Base-by-base conservation (phyloP, 2,888 invertebrate species). In the Drosophila ustulata region DNA sequence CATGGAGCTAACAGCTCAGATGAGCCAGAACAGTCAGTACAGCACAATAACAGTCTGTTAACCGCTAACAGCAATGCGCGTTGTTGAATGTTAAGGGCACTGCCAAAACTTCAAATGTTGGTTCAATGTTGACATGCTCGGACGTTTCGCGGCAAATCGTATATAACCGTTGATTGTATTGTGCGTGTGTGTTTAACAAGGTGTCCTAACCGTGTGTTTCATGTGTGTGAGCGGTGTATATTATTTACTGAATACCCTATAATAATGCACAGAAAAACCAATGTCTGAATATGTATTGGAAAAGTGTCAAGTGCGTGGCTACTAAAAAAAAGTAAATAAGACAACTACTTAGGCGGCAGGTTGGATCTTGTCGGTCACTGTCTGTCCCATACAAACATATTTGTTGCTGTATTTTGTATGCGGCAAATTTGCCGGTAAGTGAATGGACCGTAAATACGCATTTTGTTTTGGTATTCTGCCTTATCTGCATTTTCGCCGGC, bases 401-500 rank as follows among this genome's bases (percentile, higher is more conserved):
- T 61, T 64, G 18, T 70, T 55, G 52, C 64, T 50, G 53, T 41
- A 50, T 64, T 51, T 64, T 51, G 53, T 50, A 69, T 74, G 75
- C 75, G 75, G 75, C 75, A 55, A 62, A 56, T 58, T 71, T 52
- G 73, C 81, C 76, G 81, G 81, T 82, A 71, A 81, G 84, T 77
- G 67, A 58, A 63, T 47, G 30, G 25, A 23, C 13, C 34, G 51
- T 62, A 68, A 71, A 70, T 59, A 59, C 52, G 62, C 58, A 64
- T 52, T 72, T 72, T 74, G 69, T 78, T 80, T 66, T 70, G 64
- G 66, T 50, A 69, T 69, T 72, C 45, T 75, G 65, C 30, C 56
- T 66, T 81, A 71, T 65, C 34, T 41, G 58, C 66, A 72, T 65
- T 59, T 85, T 85, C 68, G 86, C 82, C 82, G 82, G 82, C 83